Conservation (phyloP, 2,888 invertebrate genomes). For the Blastobasis adustella region DNA sequence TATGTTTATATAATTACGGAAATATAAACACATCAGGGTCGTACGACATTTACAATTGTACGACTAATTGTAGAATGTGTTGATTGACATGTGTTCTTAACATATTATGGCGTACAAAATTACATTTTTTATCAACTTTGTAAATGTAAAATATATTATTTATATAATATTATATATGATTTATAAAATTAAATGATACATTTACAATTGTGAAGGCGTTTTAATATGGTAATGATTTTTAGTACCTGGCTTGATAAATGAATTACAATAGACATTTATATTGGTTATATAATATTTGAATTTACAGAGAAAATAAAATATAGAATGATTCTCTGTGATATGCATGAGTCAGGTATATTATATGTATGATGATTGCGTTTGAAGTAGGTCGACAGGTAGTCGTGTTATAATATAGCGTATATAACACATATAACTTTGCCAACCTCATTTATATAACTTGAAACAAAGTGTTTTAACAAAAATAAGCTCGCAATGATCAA, state of each 20-base stretch:
- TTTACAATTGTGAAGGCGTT: constrained; percentile 31
- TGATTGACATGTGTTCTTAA: not conserved
- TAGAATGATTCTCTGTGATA: constrained; percentile 23
- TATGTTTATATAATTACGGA: constrained; percentile 10
- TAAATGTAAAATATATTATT: constrained; percentile 32
- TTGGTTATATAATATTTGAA: not conserved
- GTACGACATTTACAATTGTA: not conserved
- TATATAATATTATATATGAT: constrained; percentile 24
- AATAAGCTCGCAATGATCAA: constrained; percentile 1
- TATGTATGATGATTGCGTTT: constrained; percentile 10
- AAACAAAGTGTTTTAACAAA: constrained; percentile 2
- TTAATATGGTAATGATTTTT: constrained; percentile 15
- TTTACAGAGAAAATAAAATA: not conserved
- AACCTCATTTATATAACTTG: not conserved
- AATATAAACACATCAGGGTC: constrained; percentile 4
- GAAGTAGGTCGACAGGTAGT: not conserved
- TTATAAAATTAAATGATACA: constrained; percentile 22
- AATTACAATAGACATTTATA: not conserved
- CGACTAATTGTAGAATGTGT: not conserved
- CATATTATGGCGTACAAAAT: constrained; percentile 50
- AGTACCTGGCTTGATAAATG: not conserved
- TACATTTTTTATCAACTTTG: constrained; percentile 24
- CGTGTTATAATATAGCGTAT: not conserved
- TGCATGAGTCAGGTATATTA: constrained; percentile 35
- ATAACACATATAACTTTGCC: not conserved